These are phyloP conservation scores for Amblyraja radiata DNA, from an alignment of 2,797 vertebrate species.

Conservation along the genomic window DNA sequence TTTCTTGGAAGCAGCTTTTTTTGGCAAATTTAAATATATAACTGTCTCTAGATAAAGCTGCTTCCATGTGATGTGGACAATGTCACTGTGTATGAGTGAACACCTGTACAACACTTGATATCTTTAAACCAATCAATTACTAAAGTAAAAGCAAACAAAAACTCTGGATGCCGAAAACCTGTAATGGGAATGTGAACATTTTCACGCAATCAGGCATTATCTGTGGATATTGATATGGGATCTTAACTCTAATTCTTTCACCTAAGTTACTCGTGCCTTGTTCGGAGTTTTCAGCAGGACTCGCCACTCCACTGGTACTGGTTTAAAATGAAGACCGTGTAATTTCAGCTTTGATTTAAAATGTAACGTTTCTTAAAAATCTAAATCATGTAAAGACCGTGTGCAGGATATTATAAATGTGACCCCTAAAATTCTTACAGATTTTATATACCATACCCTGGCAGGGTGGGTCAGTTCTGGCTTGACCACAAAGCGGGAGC, in stretches of 20 bases:
- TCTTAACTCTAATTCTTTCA: neutral
- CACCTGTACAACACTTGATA: neutral
- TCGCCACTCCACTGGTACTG: neutral
- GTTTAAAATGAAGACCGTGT: neutral
- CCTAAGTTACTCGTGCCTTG: neutral
- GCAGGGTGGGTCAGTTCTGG: neutral
- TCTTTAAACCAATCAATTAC: neutral
- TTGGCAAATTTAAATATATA: neutral
- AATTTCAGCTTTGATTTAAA: neutral
- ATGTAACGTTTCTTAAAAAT: neutral
- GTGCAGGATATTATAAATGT: neutral
- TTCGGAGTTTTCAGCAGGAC: neutral
- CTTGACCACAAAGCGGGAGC: too few species aligned
- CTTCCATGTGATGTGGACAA: neutral
- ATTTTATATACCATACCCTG: neutral
- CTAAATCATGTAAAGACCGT: neutral
- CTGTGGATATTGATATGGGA: neutral
- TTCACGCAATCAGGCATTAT: neutral
- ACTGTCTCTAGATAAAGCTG: neutral
- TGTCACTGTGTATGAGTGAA: neutral
- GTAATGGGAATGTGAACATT: neutral
- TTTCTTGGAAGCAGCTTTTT: neutral
- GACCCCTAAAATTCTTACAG: neutral
- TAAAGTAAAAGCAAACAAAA: neutral
- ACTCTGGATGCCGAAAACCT: neutral